phyloP scores from a whole-genome alignment of 2,888 invertebrate genomes.

The Hypolimnas misippus region DNA sequence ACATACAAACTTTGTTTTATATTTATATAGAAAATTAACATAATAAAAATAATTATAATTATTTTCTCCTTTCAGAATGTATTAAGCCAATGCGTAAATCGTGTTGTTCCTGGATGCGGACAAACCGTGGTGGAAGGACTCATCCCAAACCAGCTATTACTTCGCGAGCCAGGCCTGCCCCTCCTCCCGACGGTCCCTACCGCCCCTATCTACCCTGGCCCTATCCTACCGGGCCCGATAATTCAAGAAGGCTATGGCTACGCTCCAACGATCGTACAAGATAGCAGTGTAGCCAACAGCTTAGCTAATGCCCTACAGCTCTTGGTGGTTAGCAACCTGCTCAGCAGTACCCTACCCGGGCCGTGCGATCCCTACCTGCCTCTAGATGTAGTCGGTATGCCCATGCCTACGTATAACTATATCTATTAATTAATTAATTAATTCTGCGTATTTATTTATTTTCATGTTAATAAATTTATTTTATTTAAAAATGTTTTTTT shows the following conservation, averaged over 20 bases:
- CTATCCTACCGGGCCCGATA: constrained; percentile 36
- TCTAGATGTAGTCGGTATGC: constrained; percentile 28
- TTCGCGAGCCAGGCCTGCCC: constrained; percentile 45
- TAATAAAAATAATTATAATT: neutral
- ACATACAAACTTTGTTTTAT: no score
- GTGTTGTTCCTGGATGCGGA: constrained; percentile 50
- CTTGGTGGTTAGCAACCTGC: constrained; percentile 66
- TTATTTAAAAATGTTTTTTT: no score
- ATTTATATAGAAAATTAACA: no score
- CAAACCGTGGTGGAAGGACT: constrained; percentile 48
- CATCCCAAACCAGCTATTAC: constrained; percentile 47
- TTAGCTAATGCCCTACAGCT: constrained; percentile 70
- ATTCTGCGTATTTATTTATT: neutral
- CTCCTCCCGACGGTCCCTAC: constrained; percentile 36
- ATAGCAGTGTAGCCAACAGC: constrained; percentile 68
- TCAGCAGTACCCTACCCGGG: constrained; percentile 62
- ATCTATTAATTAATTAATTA: constrained; percentile 27
- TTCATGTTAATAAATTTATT: no score
- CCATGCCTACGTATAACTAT: constrained; percentile 41
- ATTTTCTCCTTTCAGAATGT: constrained; percentile 49
- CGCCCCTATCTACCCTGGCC: constrained; percentile 41
- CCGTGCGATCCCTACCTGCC: constrained; percentile 40
- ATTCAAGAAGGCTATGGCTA: constrained; percentile 35
- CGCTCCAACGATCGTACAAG: constrained; percentile 60
- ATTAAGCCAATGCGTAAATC: constrained; percentile 56